Conservation (phyloP, 2,888 invertebrate genomes). For the Belgica antarctica region DNA sequence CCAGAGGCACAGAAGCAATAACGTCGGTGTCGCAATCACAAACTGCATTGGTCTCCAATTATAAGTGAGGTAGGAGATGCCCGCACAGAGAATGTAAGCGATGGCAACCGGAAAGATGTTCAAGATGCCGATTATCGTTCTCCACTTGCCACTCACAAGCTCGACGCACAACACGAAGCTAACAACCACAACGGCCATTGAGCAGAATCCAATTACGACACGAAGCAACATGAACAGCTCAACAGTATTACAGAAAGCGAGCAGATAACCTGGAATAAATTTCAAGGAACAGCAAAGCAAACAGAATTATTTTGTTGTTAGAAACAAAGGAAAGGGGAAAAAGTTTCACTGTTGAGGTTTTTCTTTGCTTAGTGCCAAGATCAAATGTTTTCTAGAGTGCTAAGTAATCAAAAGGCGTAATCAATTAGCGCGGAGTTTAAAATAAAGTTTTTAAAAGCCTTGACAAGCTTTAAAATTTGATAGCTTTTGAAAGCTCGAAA, state of each 20-base stretch:
- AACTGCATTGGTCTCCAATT: conserved; percentile 60
- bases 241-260: conserved; percentile 62
- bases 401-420: too few relatives aligned
- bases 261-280: conserved; percentile 52
- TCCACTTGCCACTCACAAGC: conserved; percentile 64
- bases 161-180: conserved; percentile 67
- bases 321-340: too few relatives aligned
- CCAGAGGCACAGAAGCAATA: conserved; percentile 57
- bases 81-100: conserved; percentile 61
- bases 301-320: background rate
- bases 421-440: too few relatives aligned
- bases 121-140: conserved; percentile 63
- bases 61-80: conserved; percentile 61
- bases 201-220: conserved; percentile 62
- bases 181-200: conserved; percentile 66
- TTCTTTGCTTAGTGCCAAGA: too few relatives aligned
- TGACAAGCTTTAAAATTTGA: too few relatives aligned
- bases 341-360: too few relatives aligned
- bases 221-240: conserved; percentile 59
- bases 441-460: too few relatives aligned
- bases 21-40: conserved; percentile 61
- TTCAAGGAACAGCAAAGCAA: background rate
- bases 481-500: too few relatives aligned
- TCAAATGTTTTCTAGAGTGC: too few relatives aligned
- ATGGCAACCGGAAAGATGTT: conserved; percentile 47